A percentile compares a stretch with the other conserved stretches of the same genome.
Conservation (phyloP, 1,140 invertebrate species). For the Artemia franciscana region DNA sequence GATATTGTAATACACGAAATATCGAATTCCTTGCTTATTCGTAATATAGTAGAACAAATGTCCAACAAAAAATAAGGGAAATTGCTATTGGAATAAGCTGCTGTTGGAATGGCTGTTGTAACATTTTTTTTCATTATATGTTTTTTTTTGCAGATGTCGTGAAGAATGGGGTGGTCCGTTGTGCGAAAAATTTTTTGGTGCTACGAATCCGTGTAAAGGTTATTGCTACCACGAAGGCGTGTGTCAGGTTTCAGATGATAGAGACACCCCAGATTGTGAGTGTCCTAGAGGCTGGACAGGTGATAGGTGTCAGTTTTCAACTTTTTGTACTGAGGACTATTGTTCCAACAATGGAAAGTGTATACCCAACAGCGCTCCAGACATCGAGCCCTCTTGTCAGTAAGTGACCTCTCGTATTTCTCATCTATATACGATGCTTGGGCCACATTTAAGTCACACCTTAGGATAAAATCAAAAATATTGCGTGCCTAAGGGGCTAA, state of each 20-base stretch:
- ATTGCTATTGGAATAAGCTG: too few species aligned
- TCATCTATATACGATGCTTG: too few species aligned
- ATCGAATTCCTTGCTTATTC: too few species aligned
- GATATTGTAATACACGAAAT: too few species aligned
- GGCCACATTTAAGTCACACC: too few species aligned
- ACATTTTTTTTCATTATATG: too few species aligned
- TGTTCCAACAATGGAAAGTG: conserved; percentile 34
- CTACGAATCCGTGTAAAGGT: conserved; percentile 31
- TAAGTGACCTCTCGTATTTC: conserved; percentile 17
- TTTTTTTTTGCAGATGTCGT: too few species aligned
- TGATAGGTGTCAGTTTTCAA: conserved; percentile 24
- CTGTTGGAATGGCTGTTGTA: too few species aligned
- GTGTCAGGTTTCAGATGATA: conserved; percentile 21
- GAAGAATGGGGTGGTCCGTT: conserved; percentile 25
- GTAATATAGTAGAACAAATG: too few species aligned
- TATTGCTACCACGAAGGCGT: conserved; percentile 30
- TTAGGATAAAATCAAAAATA: too few species aligned
- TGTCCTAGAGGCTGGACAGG: conserved; percentile 34
- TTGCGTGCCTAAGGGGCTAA: too few species aligned
- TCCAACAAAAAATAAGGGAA: too few species aligned
- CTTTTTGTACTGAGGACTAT: conserved; percentile 24
- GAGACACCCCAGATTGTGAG: conserved; percentile 20
- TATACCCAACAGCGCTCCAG: conserved; percentile 18
- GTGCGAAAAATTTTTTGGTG: conserved; percentile 25
- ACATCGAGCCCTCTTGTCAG: conserved; percentile 20